Evolutionary conservation across 1,140 invertebrate species (phyloP).

Genomic region (Anadara kagoshimensis): DNA sequence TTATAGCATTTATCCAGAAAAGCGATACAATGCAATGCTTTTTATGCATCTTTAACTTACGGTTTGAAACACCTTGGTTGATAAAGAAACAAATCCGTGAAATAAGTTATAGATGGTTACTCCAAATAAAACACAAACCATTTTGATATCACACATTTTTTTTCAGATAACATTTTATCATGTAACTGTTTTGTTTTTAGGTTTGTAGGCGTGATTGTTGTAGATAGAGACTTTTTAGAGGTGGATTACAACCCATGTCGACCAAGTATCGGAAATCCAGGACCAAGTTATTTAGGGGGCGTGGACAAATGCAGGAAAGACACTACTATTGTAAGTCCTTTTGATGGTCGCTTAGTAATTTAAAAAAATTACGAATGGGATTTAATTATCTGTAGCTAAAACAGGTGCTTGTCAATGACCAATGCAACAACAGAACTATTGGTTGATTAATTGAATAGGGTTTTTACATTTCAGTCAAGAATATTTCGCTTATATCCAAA

Average conservation of each 20-base stretch:
- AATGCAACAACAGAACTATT: too few relatives aligned
- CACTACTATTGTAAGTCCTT: slow-evolving; percentile 48
- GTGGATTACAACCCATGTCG: slow-evolving; percentile 60
- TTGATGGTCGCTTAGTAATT: not conserved
- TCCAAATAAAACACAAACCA: not conserved
- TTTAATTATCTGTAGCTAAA: too few relatives aligned
- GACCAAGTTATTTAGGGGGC: slow-evolving; percentile 57
- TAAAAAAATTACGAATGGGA: not conserved
- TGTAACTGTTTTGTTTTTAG: slow-evolving; percentile 1
- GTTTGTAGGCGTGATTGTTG: slow-evolving; percentile 40
- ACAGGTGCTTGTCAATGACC: too few relatives aligned
- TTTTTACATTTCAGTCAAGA: too few relatives aligned
- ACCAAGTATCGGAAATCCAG: slow-evolving; percentile 57
- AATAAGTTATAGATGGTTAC: not conserved
- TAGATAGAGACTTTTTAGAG: slow-evolving; percentile 56
- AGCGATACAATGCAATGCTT: too few relatives aligned
- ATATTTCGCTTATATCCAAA: too few relatives aligned
- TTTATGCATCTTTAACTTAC: too few relatives aligned
- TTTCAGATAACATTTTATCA: not conserved
- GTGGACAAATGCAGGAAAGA: slow-evolving; percentile 47
- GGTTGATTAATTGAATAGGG: too few relatives aligned
- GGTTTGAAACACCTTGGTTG: too few relatives aligned
- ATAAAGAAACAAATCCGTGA: not conserved
- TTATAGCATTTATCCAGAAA: too few relatives aligned
- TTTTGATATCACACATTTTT: not conserved